A percentile compares a stretch with the other conserved stretches of the same genome.
Conservation (phyloP, 2,888 invertebrate genomes). For the Dryobota labecula region DNA sequence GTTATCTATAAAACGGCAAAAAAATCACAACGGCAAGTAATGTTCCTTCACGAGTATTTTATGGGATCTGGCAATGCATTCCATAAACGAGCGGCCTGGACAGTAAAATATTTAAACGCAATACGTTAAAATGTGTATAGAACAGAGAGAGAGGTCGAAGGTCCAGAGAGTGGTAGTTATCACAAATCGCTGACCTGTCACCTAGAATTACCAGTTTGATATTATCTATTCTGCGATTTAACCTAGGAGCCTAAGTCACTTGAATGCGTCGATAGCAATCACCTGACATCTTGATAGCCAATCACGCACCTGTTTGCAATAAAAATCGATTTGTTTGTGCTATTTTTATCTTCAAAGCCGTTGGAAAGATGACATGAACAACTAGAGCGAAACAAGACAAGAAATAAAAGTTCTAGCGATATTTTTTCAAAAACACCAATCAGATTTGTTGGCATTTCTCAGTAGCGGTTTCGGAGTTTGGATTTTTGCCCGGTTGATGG, state of each 20-base stretch:
- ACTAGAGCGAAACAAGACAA: background rate
- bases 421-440: background rate
- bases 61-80: no score
- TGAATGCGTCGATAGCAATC: background rate
- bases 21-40: no score
- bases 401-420: background rate
- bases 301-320: conserved; percentile 3
- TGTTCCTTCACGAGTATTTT: no score
- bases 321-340: conserved; percentile 8
- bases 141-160: background rate
- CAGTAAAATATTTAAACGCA: background rate
- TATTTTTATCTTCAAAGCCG: conserved; percentile 4
- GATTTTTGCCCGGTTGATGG: no score
- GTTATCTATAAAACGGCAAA: no score
- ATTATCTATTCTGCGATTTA: conserved; percentile 2
- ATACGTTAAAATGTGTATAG: background rate
- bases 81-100: no score
- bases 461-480: no score
- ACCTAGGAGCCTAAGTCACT: background rate
- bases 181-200: background rate
- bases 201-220: background rate
- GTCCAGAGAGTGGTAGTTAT: conserved; percentile 14
- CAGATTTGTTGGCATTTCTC: background rate
- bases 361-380: background rate
- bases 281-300: conserved; percentile 12